Conservation (phyloP, 1,140 invertebrate species). For the Hydropsyche tenuis region DNA sequence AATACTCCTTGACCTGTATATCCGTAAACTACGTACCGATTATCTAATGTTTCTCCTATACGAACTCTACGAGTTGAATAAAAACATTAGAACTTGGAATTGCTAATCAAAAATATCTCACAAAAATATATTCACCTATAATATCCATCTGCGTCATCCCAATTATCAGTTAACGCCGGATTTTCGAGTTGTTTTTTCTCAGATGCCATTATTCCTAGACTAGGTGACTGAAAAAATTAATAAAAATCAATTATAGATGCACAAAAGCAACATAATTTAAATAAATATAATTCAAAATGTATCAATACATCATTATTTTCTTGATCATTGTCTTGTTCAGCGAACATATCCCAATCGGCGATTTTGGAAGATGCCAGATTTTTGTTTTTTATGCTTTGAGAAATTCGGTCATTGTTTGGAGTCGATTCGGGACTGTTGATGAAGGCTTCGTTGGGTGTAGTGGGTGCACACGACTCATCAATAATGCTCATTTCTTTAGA, state of each 20-base stretch:
- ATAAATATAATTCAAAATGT: slow-evolving; percentile 18
- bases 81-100: no score
- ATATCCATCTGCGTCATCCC: slow-evolving; percentile 99
- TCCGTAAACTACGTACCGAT: slow-evolving; percentile 93
- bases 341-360: slow-evolving; percentile 84
- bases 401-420: neutral
- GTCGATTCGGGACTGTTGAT: neutral
- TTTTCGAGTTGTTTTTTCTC: slow-evolving; percentile 78
- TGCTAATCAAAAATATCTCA: no score
- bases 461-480: neutral
- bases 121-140: slow-evolving; percentile 38
- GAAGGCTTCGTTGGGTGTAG: neutral
- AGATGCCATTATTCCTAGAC: slow-evolving; percentile 61
- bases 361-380: slow-evolving; percentile 51
- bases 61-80: slow-evolving; percentile 95
- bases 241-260: neutral
- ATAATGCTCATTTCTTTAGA: neutral
- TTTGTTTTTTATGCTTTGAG: neutral
- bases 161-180: slow-evolving; percentile 95
- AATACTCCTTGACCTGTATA: slow-evolving; percentile 99
- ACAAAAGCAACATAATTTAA: neutral
- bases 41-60: slow-evolving; percentile 94
- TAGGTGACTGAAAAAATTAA: slow-evolving; percentile 70
- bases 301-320: slow-evolving; percentile 81
- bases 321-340: slow-evolving; percentile 86